Conservation (phyloP, 1,140 invertebrate genomes). For the Battus philenor region DNA sequence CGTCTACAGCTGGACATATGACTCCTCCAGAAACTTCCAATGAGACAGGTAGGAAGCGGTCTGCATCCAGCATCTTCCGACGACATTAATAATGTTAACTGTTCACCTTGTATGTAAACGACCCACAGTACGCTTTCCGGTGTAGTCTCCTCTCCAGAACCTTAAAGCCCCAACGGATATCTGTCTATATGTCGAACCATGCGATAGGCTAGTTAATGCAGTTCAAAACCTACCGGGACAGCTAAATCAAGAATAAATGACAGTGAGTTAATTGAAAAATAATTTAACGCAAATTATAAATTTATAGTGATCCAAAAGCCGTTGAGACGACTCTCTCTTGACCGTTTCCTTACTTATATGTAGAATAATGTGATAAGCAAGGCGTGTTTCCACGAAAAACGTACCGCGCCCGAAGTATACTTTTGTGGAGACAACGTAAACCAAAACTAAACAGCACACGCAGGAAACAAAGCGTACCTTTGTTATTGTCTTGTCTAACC, state of each 20-base stretch:
- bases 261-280: not conserved
- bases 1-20: no score
- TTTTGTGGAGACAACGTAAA: not conserved
- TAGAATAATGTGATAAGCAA: conserved; percentile 1
- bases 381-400: conserved; percentile 9
- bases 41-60: no score
- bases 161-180: no score
- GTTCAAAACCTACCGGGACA: no score
- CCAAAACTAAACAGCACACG: conserved; percentile 8
- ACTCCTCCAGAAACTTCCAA: no score
- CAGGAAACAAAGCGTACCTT: not conserved
- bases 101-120: no score
- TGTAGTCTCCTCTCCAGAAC: no score
- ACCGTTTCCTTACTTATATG: not conserved
- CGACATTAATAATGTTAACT: no score
- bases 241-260: no score
- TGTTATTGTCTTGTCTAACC: not conserved
- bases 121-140: no score
- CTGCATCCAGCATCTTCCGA: no score
- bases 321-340: conserved; percentile 1
- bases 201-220: not conserved
- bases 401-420: conserved; percentile 6
- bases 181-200: not conserved
- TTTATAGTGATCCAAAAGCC: not conserved
- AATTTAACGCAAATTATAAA: not conserved